Percentiles rank a stretch among this genome's conserved stretches.
Conservation (phyloP, 1,140 invertebrate genomes). For the Drosophila mauritiana region DNA sequence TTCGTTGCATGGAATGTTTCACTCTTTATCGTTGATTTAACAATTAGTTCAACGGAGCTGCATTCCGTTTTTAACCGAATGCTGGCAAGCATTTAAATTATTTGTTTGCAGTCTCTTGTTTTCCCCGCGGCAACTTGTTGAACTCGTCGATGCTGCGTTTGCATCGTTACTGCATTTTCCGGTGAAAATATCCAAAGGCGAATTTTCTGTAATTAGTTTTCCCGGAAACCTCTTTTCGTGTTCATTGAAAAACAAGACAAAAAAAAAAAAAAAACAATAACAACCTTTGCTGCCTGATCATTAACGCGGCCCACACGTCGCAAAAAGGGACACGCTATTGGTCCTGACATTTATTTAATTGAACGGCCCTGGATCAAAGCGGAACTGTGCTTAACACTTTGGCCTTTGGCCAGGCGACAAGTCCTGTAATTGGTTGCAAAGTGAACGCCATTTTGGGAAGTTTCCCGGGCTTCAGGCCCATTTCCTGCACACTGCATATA, state of each 20-base stretch:
- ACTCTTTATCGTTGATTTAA: slow-evolving; percentile 46
- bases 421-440: slow-evolving; percentile 3
- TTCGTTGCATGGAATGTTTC: slow-evolving; percentile 18
- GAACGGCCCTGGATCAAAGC: slow-evolving; percentile 19
- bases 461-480: too few species aligned
- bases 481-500: slow-evolving; percentile 6
- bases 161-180: slow-evolving; percentile 11
- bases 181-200: slow-evolving; percentile 1
- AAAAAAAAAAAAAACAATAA: background rate
- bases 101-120: slow-evolving; percentile 6
- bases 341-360: slow-evolving; percentile 54
- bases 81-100: slow-evolving; percentile 35
- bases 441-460: background rate
- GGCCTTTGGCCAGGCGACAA: background rate
- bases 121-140: slow-evolving; percentile 26
- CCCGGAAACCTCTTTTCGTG: background rate
- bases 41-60: slow-evolving; percentile 38
- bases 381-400: background rate
- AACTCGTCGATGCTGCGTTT: background rate
- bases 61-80: slow-evolving; percentile 36
- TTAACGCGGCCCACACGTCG: slow-evolving; percentile 3
- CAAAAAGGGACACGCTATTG: slow-evolving; percentile 34
- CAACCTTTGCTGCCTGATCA: background rate
- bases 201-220: slow-evolving; percentile 36
- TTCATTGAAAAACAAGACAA: slow-evolving; percentile 1